A percentile compares a stretch with the other conserved stretches of the same genome.
phyloP scores from a whole-genome alignment of 2,113 vertebrate species.

The Mormyrus iriodes region DNA sequence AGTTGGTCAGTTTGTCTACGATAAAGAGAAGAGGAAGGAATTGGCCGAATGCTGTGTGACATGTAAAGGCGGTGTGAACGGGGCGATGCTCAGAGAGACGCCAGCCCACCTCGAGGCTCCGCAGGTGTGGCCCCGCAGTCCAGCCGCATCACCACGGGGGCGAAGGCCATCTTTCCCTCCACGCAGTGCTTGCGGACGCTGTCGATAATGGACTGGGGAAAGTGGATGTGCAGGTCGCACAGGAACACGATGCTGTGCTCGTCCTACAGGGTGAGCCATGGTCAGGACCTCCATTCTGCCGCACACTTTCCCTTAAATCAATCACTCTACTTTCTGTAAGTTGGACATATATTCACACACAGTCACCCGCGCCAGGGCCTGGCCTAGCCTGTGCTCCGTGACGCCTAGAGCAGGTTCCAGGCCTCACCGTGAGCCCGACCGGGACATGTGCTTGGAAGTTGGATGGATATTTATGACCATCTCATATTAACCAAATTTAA shows the following conservation, averaged over 20 bases:
- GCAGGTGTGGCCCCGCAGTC: constrained; percentile 65
- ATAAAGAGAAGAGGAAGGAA: not conserved
- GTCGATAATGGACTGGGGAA: constrained; percentile 64
- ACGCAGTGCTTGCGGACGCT: constrained; percentile 70
- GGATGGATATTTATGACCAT: not conserved
- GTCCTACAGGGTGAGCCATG: constrained; percentile 52
- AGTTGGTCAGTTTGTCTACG: not conserved
- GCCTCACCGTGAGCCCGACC: not conserved
- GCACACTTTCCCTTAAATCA: not conserved
- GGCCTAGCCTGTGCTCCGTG: not conserved
- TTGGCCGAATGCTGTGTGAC: not conserved
- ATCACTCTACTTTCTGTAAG: not conserved
- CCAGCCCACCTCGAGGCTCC: constrained; percentile 42
- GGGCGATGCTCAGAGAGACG: not conserved
- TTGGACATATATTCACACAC: not conserved
- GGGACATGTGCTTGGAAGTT: not conserved
- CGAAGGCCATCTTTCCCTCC: constrained; percentile 73
- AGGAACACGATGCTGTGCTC: constrained; percentile 74
- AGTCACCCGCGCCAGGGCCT: not conserved
- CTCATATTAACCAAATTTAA: constrained; percentile 1
- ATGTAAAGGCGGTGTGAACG: not conserved
- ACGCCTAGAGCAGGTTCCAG: not conserved
- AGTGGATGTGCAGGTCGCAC: constrained; percentile 77
- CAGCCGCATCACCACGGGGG: constrained; percentile 73
- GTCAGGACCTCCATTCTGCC: not conserved